Percentiles rank a stretch among this genome's conserved stretches.
Evolutionary conservation across 2,888 invertebrate species (phyloP).

Genomic region (Noctua pronuba): DNA sequence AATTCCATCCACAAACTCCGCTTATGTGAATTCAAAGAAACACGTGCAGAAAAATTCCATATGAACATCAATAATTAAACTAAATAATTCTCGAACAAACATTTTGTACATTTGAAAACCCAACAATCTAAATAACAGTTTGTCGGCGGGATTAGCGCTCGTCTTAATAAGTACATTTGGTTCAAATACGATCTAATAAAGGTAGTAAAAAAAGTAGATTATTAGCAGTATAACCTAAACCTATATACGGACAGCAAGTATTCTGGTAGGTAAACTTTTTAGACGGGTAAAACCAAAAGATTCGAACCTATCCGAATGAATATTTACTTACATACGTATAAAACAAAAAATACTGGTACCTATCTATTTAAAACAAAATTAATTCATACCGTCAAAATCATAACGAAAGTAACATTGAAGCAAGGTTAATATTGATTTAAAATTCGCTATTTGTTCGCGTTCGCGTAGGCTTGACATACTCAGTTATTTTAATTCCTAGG

Average conservation of each 20-base stretch:
- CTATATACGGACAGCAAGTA: not conserved
- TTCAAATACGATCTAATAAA: not conserved
- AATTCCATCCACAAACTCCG: not conserved
- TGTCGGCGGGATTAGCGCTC: no score
- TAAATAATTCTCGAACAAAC: not conserved
- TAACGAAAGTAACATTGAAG: conserved; percentile 36
- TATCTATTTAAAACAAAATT: conserved; percentile 6
- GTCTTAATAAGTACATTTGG: not conserved
- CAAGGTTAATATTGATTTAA: conserved; percentile 48
- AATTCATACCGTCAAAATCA: conserved; percentile 28
- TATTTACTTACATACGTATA: not conserved
- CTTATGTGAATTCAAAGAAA: not conserved
- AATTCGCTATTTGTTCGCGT: conserved; percentile 36
- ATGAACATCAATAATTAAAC: not conserved
- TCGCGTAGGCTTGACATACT: conserved; percentile 32
- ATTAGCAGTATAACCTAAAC: no score
- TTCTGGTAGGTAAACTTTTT: not conserved
- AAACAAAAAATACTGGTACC: not conserved
- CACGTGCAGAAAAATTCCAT: not conserved
- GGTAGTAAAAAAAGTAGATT: no score
- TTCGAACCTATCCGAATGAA: not conserved
- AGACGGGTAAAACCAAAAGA: not conserved
- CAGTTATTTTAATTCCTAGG: conserved; percentile 52
- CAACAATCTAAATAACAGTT: not conserved
- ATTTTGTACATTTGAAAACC: not conserved